Evolutionary conservation across 2,113 vertebrate species (phyloP).

Genomic region (Danionella cerebrum): DNA sequence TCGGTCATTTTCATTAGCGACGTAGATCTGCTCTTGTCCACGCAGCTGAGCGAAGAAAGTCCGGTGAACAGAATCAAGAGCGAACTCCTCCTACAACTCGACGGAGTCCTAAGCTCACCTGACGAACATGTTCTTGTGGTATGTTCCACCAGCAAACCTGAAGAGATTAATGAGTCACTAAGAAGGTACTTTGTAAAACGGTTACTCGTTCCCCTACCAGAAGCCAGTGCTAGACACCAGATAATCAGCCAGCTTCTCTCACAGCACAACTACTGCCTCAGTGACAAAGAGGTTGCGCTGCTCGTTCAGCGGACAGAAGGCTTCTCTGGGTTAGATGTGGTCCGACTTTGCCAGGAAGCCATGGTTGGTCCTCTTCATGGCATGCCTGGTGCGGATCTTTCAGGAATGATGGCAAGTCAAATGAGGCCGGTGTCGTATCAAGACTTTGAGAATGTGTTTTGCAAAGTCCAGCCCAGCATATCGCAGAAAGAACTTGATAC

Average conservation of each 20-base stretch:
- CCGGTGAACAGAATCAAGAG: conserved; percentile 88
- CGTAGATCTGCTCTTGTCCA: conserved; percentile 88
- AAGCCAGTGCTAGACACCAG: conserved; percentile 94
- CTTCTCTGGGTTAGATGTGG: conserved; percentile 93
- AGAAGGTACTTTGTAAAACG: conserved; percentile 98
- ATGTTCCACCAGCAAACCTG: conserved; percentile 96
- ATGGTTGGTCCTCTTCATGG: conserved; percentile 85
- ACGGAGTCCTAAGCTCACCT: conserved; percentile 85
- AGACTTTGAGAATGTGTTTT: conserved; percentile 99
- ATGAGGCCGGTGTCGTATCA: conserved; percentile 96
- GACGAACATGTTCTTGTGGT: conserved; percentile 96
- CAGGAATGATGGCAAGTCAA: conserved; percentile 88
- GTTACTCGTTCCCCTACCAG: conserved; percentile 95
- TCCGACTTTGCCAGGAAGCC: conserved; percentile 95
- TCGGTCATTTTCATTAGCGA: conserved; percentile 95
- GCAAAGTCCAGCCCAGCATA: conserved; percentile 99
- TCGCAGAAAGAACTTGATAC: conserved; percentile 98
- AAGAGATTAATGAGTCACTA: conserved; percentile 95
- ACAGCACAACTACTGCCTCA: conserved; percentile 99
- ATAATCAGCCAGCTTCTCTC: conserved; percentile 98
- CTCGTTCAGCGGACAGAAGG: conserved; percentile 97
- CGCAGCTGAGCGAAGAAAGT: conserved; percentile 88
- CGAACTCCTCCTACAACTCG: conserved; percentile 95
- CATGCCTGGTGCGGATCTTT: conserved; percentile 86
- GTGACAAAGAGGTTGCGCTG: conserved; percentile 96